Evolutionary conservation across 2,113 vertebrate genomes (phyloP).

Genomic region (Arenaria interpres): DNA sequence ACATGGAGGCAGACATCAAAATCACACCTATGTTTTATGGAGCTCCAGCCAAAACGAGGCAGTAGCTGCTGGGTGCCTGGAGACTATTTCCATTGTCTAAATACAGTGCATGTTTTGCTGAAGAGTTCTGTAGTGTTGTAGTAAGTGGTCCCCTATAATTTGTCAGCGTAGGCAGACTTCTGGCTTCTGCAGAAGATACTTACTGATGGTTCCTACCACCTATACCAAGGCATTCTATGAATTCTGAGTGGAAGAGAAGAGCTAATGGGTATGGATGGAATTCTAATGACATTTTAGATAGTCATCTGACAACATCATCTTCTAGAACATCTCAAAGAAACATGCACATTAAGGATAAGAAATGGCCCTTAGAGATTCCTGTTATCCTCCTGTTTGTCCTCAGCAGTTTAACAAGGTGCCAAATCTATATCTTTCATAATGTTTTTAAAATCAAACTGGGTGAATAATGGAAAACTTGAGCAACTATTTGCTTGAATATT

Average conservation of each 20-base stretch:
- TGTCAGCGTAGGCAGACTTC: background rate
- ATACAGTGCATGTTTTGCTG: background rate
- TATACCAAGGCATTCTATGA: background rate
- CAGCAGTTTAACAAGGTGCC: background rate
- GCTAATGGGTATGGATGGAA: background rate
- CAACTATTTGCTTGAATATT: constrained; percentile 11
- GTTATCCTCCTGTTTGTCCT: background rate
- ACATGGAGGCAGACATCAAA: background rate
- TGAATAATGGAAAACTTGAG: background rate
- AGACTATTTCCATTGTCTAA: background rate
- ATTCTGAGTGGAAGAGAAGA: background rate
- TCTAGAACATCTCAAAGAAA: background rate
- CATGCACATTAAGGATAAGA: background rate
- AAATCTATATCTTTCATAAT: background rate
- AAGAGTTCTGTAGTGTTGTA: background rate
- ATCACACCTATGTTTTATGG: background rate
- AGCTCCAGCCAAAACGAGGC: background rate
- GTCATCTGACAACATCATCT: background rate
- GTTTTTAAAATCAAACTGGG: background rate
- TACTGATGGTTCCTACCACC: background rate
- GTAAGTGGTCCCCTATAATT: background rate
- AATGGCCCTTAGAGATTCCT: background rate
- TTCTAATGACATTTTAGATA: background rate
- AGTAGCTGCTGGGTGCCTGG: background rate
- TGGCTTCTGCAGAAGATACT: background rate